Percentiles rank a stretch among this genome's conserved stretches.
Evolutionary conservation across 2,113 vertebrate genomes (phyloP).

Genomic region (Urocitellus parryii): DNA sequence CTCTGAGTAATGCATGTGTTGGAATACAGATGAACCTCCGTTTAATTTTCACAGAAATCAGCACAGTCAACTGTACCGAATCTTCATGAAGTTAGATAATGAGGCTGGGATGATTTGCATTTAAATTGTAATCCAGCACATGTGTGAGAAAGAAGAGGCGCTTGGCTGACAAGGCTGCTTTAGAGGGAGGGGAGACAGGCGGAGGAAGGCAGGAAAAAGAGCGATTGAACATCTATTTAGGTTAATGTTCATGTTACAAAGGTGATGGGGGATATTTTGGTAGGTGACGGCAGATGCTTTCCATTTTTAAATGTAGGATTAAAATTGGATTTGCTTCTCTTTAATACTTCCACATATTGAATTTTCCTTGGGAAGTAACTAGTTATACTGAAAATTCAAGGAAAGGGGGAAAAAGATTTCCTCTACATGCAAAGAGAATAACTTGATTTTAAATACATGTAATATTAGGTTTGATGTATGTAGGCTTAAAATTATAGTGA

Average conservation of each 20-base stretch:
- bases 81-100: conserved; percentile 44
- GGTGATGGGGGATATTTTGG: neutral
- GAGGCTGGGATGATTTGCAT: conserved; percentile 67
- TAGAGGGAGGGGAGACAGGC: neutral
- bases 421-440: neutral
- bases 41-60: conserved; percentile 19
- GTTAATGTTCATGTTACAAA: conserved; percentile 5
- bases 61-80: conserved; percentile 16
- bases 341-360: conserved; percentile 23
- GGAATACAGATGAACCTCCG: conserved; percentile 75
- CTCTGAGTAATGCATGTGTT: conserved; percentile 5
- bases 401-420: neutral
- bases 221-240: neutral
- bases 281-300: neutral
- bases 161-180: neutral
- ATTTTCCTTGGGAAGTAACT: conserved; percentile 18
- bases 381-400: conserved; percentile 21
- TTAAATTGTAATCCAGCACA: conserved; percentile 69
- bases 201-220: neutral
- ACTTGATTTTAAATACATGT: neutral
- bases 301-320: conserved; percentile 52
- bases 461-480: conserved; percentile 25
- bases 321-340: conserved; percentile 48
- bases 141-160: neutral
- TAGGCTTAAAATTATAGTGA: neutral